Conservation (phyloP, 2,113 vertebrate genomes). For the Benitochromis conjunctus region DNA sequence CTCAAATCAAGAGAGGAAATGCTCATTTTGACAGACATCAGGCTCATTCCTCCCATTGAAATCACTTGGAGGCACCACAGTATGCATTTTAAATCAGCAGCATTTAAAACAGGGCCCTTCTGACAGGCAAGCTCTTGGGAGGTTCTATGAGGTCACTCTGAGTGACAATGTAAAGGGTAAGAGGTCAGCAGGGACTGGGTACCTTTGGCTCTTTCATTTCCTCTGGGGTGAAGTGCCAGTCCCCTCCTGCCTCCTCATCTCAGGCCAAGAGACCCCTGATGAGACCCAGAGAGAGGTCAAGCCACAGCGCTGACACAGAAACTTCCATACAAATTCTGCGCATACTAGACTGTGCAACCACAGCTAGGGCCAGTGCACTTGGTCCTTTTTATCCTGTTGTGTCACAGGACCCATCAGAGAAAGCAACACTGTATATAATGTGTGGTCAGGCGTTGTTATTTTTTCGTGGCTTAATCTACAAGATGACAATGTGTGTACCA, state of each 20-base stretch:
- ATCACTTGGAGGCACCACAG: slow-evolving; percentile 32
- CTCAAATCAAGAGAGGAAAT: slow-evolving; percentile 53
- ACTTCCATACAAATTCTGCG: slow-evolving; percentile 29
- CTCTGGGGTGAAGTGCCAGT: slow-evolving; percentile 19
- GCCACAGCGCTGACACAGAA: slow-evolving; percentile 8
- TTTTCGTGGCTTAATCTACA: slow-evolving; percentile 28
- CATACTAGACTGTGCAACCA: slow-evolving; percentile 33
- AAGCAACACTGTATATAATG: neutral
- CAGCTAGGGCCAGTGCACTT: neutral
- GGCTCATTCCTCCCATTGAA: neutral
- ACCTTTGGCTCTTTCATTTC: slow-evolving; percentile 47
- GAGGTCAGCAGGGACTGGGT: slow-evolving; percentile 26
- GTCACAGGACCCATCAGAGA: neutral
- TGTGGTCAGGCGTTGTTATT: slow-evolving; percentile 30
- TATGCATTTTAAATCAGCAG: slow-evolving; percentile 11
- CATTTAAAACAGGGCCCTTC: slow-evolving; percentile 50
- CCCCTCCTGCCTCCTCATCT: slow-evolving; percentile 45
- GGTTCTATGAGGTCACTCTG: slow-evolving; percentile 30
- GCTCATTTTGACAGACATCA: slow-evolving; percentile 57
- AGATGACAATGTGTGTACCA: slow-evolving; percentile 14
- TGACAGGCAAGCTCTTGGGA: slow-evolving; percentile 29
- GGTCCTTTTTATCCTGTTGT: neutral
- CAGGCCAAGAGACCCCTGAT: slow-evolving; percentile 40
- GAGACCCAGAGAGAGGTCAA: slow-evolving; percentile 47
- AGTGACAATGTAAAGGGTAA: slow-evolving; percentile 47